Percentiles rank a stretch among this genome's conserved stretches.
Conservation (phyloP, 35 echinoderm and acorn worm genomes). For the Amphiura filiformis region DNA sequence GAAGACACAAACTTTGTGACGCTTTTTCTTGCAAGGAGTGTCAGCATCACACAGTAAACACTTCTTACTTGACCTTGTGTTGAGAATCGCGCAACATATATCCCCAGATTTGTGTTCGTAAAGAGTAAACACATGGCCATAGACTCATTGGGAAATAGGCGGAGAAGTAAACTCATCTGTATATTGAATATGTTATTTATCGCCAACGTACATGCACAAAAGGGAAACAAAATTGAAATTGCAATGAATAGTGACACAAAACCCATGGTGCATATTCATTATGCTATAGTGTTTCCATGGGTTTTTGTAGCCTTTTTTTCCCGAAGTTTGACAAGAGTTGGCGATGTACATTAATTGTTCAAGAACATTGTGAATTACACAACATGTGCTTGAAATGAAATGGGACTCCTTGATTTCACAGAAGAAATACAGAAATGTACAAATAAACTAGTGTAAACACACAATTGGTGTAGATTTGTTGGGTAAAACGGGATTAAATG, state of each 20-base stretch:
- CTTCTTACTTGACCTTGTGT: neutral
- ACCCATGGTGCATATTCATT: constrained; percentile 5
- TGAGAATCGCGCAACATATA: neutral
- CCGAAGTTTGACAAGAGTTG: neutral
- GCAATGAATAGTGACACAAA: neutral
- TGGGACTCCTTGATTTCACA: no score
- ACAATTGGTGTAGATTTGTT: no score
- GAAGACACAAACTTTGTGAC: neutral
- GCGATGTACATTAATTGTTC: neutral
- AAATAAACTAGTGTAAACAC: no score
- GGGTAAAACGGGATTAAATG: no score
- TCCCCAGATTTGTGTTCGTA: neutral
- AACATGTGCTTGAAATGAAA: neutral
- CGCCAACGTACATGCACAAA: neutral
- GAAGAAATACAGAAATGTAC: no score
- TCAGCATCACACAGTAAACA: constrained; percentile 1
- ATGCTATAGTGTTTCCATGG: neutral
- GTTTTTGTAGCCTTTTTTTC: neutral
- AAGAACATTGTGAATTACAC: neutral
- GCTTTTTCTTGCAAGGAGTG: neutral
- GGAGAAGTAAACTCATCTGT: constrained; percentile 4
- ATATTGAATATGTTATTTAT: neutral
- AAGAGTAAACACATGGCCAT: neutral
- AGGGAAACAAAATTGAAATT: neutral
- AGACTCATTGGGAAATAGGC: neutral